phyloP scores from a whole-genome alignment of 1,140 invertebrate species.

The Apolygus lucorum region DNA sequence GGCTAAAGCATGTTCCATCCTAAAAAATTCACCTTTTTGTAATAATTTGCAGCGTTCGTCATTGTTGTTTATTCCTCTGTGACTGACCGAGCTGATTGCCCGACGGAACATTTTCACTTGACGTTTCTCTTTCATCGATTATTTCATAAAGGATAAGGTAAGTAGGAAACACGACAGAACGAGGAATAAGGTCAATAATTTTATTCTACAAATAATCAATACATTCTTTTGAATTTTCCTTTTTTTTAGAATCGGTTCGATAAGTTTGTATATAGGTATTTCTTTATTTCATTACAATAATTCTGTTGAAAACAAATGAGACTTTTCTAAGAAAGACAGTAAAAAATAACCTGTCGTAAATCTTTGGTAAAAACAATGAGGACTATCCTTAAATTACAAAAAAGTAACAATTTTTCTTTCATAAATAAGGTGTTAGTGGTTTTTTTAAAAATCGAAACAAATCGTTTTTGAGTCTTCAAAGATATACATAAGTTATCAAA shows the following conservation, averaged over 20 bases:
- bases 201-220: conserved; percentile 12
- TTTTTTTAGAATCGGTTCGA: neutral
- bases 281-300: neutral
- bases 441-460: neutral
- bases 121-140: no score
- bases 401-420: neutral
- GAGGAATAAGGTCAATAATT: neutral
- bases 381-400: conserved; percentile 3
- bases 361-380: conserved; percentile 1
- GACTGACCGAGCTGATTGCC: no score
- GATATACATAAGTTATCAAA: neutral
- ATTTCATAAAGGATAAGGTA: neutral
- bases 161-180: neutral
- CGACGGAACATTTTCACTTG: no score
- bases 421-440: neutral
- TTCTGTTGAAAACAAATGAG: neutral
- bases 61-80: no score
- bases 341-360: neutral
- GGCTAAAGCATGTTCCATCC: no score
- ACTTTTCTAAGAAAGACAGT: neutral
- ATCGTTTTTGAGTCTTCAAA: conserved; percentile 9
- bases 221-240: conserved; percentile 9
- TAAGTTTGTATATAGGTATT: neutral
- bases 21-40: no score
- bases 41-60: no score